Base-by-base conservation (phyloP, 2,888 invertebrate genomes). In the Thymelicus lineola region DNA sequence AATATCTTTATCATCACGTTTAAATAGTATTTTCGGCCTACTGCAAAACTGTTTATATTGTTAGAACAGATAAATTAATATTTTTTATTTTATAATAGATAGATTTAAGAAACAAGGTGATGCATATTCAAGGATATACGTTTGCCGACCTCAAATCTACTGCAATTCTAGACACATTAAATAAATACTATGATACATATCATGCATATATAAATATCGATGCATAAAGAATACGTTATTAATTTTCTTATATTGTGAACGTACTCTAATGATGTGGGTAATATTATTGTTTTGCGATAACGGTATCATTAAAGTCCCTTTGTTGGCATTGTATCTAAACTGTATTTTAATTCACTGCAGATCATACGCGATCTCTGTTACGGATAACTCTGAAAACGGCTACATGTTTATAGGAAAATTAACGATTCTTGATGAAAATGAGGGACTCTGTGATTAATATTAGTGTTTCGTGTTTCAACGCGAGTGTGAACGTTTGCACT, bases 401-500 rank as follows among this genome's bases (percentile, higher is more conserved):
- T 53, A 67, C 17, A 58, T 66, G 38, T 60, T 42, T 60, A 7
- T 42, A 55, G 60, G 50, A 46, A 55, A 68, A 46, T 9, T 12
- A n/a, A n/a, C 15, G 15, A 42, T 63, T 58, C n/a, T 58, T 61
- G 28, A 45, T 42, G 35, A 58, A 66, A 50, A 74, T 74, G 74
- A 68, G 35, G 14, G 42, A 64, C 48, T 61, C 72, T 14, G 17
- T 72, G 7, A 45, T 55, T n/a, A 57, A 66, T 50, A 57, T 71
- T 55, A 67, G 66, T 60, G 48, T 67, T 28, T 59, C 82, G 45
- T 88, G 85, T 77, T 82, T 90, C 45, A 87, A 90, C 71, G 79
- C 75, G 1, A 76, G 84, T 36, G 75, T 87, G 1, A 87, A 88
- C 71, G 74, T 86, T 46, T 77, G 85, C 4, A 91, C 90, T 0